phyloP scores from a whole-genome alignment of 2,888 invertebrate genomes.

The Drosophila ezoana region DNA sequence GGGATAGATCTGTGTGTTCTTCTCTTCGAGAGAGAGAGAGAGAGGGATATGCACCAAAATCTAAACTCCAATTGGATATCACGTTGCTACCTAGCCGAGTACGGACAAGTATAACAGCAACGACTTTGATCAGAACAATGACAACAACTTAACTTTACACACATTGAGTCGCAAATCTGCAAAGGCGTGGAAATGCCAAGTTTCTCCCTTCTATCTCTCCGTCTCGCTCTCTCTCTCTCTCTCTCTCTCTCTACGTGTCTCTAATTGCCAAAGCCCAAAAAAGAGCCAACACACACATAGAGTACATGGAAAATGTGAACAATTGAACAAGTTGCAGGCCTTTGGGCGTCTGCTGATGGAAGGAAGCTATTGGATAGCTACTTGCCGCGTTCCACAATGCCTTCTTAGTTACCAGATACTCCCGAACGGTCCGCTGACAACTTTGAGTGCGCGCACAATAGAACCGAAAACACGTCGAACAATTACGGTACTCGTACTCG shows the following conservation, averaged over 20 bases:
- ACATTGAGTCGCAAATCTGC: constrained; percentile 49
- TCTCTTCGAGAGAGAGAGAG: not conserved
- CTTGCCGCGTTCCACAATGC: constrained; percentile 22
- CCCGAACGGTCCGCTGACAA: constrained; percentile 55
- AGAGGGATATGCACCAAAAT: constrained; percentile 25
- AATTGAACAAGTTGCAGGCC: constrained; percentile 69
- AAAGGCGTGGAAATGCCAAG: constrained; percentile 10
- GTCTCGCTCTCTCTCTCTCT: constrained; percentile 2
- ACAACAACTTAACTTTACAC: constrained; percentile 73
- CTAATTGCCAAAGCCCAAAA: constrained; percentile 49
- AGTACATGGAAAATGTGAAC: constrained; percentile 49
- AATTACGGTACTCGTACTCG: constrained; percentile 73
- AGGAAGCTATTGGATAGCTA: constrained; percentile 66
- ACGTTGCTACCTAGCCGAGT: constrained; percentile 31
- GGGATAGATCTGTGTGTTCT: constrained; percentile 5
- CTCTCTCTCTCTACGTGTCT: constrained; percentile 1
- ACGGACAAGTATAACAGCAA: constrained; percentile 4
- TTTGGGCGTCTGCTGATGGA: constrained; percentile 74
- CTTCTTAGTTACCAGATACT: constrained; percentile 3
- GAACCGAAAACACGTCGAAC: constrained; percentile 61
- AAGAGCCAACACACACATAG: constrained; percentile 11
- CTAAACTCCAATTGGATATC: constrained; percentile 53
- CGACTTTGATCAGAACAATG: constrained; percentile 42
- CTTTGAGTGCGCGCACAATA: constrained; percentile 69
- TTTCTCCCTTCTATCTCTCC: constrained; percentile 14